phyloP scores from a whole-genome alignment of 2,113 vertebrate genomes.

The Thryonomys swinderianus region DNA sequence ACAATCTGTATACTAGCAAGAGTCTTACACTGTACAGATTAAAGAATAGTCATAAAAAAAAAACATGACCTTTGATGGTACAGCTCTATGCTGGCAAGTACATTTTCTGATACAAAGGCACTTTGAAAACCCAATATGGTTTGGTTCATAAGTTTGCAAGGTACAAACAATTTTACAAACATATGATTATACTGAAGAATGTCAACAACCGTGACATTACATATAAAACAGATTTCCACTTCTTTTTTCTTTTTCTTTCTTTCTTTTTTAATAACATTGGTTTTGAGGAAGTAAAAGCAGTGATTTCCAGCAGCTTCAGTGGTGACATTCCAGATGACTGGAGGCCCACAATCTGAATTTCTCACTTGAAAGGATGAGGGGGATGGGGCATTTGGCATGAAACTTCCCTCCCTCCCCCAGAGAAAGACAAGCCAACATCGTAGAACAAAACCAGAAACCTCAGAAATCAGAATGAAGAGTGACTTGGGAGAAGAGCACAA shows the following conservation, averaged over 20 bases:
- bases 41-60: constrained; percentile 77
- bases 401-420: neutral
- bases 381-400: constrained; percentile 15
- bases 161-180: constrained; percentile 90
- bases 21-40: constrained; percentile 80
- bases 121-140: constrained; percentile 93
- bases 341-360: constrained; percentile 77
- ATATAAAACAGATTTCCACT: constrained; percentile 83
- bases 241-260: constrained; percentile 46
- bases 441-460: constrained; percentile 48
- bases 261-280: constrained; percentile 83
- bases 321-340: constrained; percentile 80
- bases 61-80: constrained; percentile 76
- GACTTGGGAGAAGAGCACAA: constrained; percentile 72
- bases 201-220: constrained; percentile 85
- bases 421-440: constrained; percentile 4
- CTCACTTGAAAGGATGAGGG: constrained; percentile 67
- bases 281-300: constrained; percentile 84
- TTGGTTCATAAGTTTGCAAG: constrained; percentile 90
- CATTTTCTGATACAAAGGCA: constrained; percentile 89
- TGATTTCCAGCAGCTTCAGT: constrained; percentile 84
- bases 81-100: constrained; percentile 86
- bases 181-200: constrained; percentile 83
- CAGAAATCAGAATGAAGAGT: constrained; percentile 67
- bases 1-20: constrained; percentile 60